Percentiles rank a stretch among this genome's conserved stretches.
These are phyloP conservation scores for Podarcis raffonei DNA, from an alignment of 2,113 vertebrate genomes.

Conservation along the genomic window DNA sequence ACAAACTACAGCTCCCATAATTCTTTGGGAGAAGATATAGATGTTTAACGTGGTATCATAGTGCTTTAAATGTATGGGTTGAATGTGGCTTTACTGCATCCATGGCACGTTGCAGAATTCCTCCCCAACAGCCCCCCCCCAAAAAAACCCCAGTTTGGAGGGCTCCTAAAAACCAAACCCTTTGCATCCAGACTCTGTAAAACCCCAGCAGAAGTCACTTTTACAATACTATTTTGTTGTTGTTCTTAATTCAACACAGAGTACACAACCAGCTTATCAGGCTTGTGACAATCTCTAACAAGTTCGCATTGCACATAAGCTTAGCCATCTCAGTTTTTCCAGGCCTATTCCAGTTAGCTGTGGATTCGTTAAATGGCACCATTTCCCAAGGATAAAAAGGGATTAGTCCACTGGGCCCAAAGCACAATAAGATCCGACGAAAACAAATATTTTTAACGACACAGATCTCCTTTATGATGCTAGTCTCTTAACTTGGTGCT, in stretches of 20 bases:
- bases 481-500: constrained; percentile 67
- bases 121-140: too few species aligned
- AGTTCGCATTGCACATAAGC: not conserved
- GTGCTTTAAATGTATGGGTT: too few species aligned
- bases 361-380: constrained; percentile 33
- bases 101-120: not conserved
- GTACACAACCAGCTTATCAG: too few species aligned
- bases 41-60: too few species aligned
- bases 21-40: too few species aligned
- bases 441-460: constrained; percentile 70
- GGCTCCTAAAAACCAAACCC: too few species aligned
- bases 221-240: not conserved
- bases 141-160: too few species aligned
- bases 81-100: too few species aligned
- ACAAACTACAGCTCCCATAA: too few species aligned
- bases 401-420: constrained; percentile 50
- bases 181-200: not conserved
- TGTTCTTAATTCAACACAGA: too few species aligned
- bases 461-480: constrained; percentile 69
- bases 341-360: not conserved
- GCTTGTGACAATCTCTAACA: not conserved
- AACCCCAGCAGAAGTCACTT: not conserved
- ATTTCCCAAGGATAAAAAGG: constrained; percentile 35
- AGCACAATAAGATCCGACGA: constrained; percentile 60
- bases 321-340: constrained; percentile 27